phyloP scores from a whole-genome alignment of 1,140 invertebrate species.

The Drosophila watanabei region DNA sequence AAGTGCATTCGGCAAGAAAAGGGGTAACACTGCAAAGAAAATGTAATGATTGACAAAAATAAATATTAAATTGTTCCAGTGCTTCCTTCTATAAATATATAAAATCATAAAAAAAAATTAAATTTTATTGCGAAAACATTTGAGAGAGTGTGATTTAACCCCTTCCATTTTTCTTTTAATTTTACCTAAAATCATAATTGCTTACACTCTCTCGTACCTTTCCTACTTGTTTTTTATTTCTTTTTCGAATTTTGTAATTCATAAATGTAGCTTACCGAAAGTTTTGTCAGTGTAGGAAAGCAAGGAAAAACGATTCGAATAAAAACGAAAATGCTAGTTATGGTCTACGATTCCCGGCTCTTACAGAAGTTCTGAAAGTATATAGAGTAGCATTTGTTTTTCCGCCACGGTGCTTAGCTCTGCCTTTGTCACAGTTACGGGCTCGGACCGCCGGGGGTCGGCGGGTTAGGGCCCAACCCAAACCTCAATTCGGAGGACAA shows the following conservation, averaged over 20 bases:
- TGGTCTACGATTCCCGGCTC: constrained; percentile 20
- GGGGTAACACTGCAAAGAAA: constrained; percentile 1
- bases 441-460: constrained; percentile 1
- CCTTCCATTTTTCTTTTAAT: too few relatives aligned
- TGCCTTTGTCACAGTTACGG: constrained; percentile 29
- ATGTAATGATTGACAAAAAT: neutral
- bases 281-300: neutral
- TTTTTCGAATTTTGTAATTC: neutral
- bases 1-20: constrained; percentile 30
- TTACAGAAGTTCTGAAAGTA: constrained; percentile 36
- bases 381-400: constrained; percentile 37
- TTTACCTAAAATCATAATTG: too few relatives aligned
- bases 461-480: constrained; percentile 27
- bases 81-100: neutral
- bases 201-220: too few relatives aligned
- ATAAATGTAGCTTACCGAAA: neutral
- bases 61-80: too few relatives aligned
- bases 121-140: too few relatives aligned
- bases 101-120: neutral
- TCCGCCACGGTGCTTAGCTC: constrained; percentile 8
- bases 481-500: constrained; percentile 3
- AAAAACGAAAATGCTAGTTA: constrained; percentile 54
- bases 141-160: too few relatives aligned
- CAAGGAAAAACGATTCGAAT: constrained; percentile 40
- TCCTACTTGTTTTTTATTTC: neutral